A percentile compares a stretch with the other conserved stretches of the same genome.
These are phyloP conservation scores for Synanthedon formicaeformis DNA, from an alignment of 2,888 invertebrate genomes.

Conservation along the genomic window DNA sequence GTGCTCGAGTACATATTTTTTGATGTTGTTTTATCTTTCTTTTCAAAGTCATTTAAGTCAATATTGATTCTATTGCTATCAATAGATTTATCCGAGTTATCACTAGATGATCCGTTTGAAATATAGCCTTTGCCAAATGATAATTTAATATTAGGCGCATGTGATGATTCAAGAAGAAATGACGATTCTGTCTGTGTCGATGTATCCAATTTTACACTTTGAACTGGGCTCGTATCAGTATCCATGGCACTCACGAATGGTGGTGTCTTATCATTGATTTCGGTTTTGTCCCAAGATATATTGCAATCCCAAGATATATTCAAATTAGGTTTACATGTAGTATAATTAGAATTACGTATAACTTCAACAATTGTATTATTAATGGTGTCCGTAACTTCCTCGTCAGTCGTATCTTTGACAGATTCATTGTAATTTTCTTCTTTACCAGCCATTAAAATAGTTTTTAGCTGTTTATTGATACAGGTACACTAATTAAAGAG, in stretches of 20 bases:
- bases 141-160: constrained; percentile 30
- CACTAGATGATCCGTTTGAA: constrained; percentile 27
- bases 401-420: constrained; percentile 22
- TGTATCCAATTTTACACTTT: constrained; percentile 20
- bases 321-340: constrained; percentile 18
- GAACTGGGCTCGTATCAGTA: constrained; percentile 26
- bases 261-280: constrained; percentile 31
- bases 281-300: constrained; percentile 42
- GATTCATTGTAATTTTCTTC: constrained; percentile 16
- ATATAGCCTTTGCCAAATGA: constrained; percentile 42
- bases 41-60: constrained; percentile 32
- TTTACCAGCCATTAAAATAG: constrained; percentile 12
- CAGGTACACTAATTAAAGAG: too few species aligned
- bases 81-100: constrained; percentile 29
- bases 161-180: constrained; percentile 10
- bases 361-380: constrained; percentile 40
- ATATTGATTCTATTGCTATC: constrained; percentile 38
- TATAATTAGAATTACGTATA: constrained; percentile 22
- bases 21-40: constrained; percentile 27
- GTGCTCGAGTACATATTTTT: constrained; percentile 44
- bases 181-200: constrained; percentile 43
- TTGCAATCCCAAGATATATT: constrained; percentile 50
- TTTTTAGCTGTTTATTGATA: too few species aligned
- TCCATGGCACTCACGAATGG: constrained; percentile 42
- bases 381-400: background rate